These are phyloP conservation scores for Nycticryphes semicollaris DNA, from an alignment of 2,113 vertebrate species.

Conservation along the genomic window DNA sequence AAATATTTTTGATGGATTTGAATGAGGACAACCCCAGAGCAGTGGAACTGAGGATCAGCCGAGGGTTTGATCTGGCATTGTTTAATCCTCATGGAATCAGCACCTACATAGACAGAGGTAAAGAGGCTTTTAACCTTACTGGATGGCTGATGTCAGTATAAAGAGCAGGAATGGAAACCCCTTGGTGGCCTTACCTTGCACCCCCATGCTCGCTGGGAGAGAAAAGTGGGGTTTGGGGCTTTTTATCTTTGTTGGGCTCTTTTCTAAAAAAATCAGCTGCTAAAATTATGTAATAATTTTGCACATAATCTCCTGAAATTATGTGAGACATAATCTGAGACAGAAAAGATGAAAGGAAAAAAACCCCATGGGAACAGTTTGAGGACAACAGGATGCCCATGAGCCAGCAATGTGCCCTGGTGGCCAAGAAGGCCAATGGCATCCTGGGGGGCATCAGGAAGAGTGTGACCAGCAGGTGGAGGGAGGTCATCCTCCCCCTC, in stretches of 20 bases:
- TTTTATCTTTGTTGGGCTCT: neutral
- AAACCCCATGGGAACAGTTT: neutral
- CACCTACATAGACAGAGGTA: slow-evolving; percentile 82
- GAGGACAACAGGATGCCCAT: no score
- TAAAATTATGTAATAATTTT: neutral
- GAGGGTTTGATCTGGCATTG: slow-evolving; percentile 83
- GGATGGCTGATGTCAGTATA: neutral
- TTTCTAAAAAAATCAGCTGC: neutral
- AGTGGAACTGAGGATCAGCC: slow-evolving; percentile 80
- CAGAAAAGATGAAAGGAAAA: neutral
- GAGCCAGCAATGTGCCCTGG: no score
- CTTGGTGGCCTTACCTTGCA: neutral
- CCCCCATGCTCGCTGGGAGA: neutral
- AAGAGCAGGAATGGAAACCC: neutral
- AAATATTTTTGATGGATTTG: slow-evolving; percentile 84
- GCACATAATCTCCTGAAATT: neutral
- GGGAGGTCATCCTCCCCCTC: no score
- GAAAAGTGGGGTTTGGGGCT: rapidly evolving
- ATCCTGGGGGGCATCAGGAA: no score
- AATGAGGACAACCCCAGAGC: slow-evolving; percentile 73
- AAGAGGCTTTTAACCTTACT: neutral
- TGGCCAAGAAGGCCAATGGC: no score
- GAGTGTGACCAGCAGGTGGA: no score
- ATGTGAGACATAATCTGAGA: neutral
- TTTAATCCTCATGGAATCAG: slow-evolving; percentile 95